Conservation (phyloP, 2,113 vertebrate genomes). For the Grallaria varia region DNA sequence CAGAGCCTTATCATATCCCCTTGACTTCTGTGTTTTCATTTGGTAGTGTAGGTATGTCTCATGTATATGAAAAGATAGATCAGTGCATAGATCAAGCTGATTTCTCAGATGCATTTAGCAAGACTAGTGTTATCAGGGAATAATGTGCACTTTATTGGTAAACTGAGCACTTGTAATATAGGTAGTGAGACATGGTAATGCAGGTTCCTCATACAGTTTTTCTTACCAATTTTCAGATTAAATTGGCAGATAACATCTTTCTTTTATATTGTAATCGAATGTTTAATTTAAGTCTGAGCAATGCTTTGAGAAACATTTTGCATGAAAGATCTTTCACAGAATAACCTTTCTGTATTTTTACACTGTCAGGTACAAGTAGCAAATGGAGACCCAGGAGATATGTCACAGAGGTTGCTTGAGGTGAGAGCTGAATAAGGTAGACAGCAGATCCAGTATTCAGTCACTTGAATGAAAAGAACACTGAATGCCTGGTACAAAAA, state of each 20-base stretch:
- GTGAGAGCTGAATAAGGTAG: slow-evolving; percentile 1
- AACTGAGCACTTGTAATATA: neutral
- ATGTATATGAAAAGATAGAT: neutral
- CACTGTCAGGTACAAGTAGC: neutral
- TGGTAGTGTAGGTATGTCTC: neutral
- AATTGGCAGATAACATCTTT: neutral
- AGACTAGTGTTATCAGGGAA: neutral
- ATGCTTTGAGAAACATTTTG: neutral
- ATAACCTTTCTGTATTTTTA: neutral
- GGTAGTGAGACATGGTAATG: neutral
- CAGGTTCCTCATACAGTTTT: neutral
- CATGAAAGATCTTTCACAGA: neutral
- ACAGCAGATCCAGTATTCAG: neutral
- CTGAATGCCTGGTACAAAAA: neutral
- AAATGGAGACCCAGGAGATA: neutral
- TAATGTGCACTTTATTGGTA: neutral
- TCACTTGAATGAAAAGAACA: neutral
- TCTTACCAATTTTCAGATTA: neutral
- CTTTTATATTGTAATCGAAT: neutral
- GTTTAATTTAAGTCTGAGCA: neutral
- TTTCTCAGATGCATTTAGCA: neutral
- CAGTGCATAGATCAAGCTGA: neutral
- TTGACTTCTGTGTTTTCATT: neutral
- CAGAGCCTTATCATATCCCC: neutral
- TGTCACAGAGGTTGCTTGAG: neutral